Evolutionary conservation across 2,797 vertebrate genomes (phyloP), one percentile per base, ranked within the genome.

Genomic region (Urosaurus nigricauda): DNA sequence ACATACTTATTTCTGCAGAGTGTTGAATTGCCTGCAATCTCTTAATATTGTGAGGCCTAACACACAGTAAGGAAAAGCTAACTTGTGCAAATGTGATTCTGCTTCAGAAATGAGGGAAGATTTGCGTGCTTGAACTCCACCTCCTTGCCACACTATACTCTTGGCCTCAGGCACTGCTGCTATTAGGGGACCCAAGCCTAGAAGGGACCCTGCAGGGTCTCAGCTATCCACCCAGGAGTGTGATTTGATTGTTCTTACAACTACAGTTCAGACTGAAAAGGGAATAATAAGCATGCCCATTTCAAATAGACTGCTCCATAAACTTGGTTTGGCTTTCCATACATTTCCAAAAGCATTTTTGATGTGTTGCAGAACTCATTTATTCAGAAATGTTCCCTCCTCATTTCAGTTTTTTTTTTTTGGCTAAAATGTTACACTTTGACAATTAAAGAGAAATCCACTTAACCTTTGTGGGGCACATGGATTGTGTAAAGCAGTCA

Each of bases 61-160:
- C 73, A 75, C 3, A 37, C 4, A 92, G 87, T 83, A 92, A 84
- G 92, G 75, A 92, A 68, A 83, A 93, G 87, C 87, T 88, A 95
- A 84, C 77, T 79, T 13, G 82, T 90, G 85, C 86, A 92, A 84
- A 93, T 88, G 74, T 84, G 91, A 93, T 90, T 90, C 92, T 71
- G 1, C 93, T 96, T 94, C 94, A 94, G 92, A 96, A 93, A 95
- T 91, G 95, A 96, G 95, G 96, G 94, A 96, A 96, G 71, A 84
- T 90, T 93, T 91, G 93, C 93, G 89, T 90, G 35, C 94, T 87
- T 84, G 91, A 95, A 92, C 92, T 86, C 53, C 32, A 88, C 90
- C 94, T 96, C 91, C 80, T 94, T 94, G 91, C 90, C 91, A 94
- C 90, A 89, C 89, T 93, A 60, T 74, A 94, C 90, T 90, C 88